phyloP scores from a whole-genome alignment of 2,888 invertebrate species.

The Heliconius aoede region DNA sequence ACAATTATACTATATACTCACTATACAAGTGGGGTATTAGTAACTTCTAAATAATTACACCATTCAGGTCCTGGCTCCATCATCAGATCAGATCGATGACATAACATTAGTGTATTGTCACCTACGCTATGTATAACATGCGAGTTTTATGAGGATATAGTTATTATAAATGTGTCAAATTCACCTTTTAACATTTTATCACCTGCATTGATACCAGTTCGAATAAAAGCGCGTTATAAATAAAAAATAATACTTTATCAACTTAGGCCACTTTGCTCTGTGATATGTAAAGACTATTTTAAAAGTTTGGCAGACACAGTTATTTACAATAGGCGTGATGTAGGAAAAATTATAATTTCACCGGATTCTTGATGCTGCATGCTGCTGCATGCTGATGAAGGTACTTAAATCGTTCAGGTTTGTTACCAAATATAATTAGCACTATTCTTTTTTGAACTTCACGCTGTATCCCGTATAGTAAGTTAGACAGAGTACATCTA shows the following conservation, averaged over 20 bases:
- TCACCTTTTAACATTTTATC: no score
- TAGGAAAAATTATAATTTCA: conserved; percentile 20
- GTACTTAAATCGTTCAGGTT: not conserved
- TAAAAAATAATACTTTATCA: not conserved
- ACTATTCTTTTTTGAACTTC: not conserved
- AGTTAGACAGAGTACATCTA: no score
- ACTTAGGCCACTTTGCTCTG: not conserved
- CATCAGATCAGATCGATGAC: not conserved
- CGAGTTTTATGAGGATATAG: not conserved
- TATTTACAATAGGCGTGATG: conserved; percentile 30
- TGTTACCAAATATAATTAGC: not conserved
- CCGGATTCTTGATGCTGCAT: not conserved
- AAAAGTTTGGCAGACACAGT: conserved; percentile 34
- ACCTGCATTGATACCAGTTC: not conserved
- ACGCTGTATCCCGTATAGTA: no score
- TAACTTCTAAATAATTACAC: not conserved
- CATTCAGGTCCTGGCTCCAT: not conserved
- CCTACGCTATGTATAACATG: not conserved
- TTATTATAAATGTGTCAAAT: not conserved
- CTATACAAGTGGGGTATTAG: not conserved
- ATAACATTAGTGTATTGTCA: no score
- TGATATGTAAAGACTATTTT: conserved; percentile 33
- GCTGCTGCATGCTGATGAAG: no score
- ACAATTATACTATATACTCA: no score
- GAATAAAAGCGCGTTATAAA: not conserved